Evolutionary conservation across 1,140 invertebrate species (phyloP).

Genomic region (Caenorhabditis briggsae): DNA sequence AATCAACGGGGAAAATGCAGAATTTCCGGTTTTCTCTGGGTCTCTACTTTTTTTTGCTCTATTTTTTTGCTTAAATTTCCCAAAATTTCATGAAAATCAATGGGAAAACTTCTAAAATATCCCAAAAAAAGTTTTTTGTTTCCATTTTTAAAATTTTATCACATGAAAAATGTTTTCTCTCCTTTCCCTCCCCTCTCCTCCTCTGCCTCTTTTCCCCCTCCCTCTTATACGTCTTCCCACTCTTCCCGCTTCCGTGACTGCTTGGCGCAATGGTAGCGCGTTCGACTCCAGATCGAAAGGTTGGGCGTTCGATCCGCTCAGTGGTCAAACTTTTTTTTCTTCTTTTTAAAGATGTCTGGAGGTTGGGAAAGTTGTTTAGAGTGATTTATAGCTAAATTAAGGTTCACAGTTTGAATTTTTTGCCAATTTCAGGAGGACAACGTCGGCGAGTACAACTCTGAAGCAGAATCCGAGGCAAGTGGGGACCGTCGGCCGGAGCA

Average conservation of each 20-base stretch:
- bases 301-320: conserved; percentile 58
- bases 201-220: not conserved
- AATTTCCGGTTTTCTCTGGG: too few relatives aligned
- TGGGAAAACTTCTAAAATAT: too few relatives aligned
- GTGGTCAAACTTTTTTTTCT: conserved; percentile 11
- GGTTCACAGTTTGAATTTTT: too few relatives aligned
- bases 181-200: not conserved
- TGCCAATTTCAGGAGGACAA: conserved; percentile 42
- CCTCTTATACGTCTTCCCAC: not conserved
- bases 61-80: too few relatives aligned
- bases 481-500: conserved; percentile 13
- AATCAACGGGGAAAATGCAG: too few relatives aligned
- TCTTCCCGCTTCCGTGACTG: conserved; percentile 7
- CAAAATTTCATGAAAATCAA: too few relatives aligned
- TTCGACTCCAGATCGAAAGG: conserved; percentile 57
- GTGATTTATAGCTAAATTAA: too few relatives aligned
- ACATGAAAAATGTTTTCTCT: not conserved
- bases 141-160: too few relatives aligned
- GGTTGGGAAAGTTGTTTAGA: too few relatives aligned
- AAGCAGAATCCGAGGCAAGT: conserved; percentile 20
- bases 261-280: conserved; percentile 38
- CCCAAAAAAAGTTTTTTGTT: too few relatives aligned
- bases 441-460: conserved; percentile 10
- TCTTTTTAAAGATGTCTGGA: not conserved
- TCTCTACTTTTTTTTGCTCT: too few relatives aligned